Percentiles rank a stretch among this genome's conserved stretches.
Evolutionary conservation across 2,113 vertebrate genomes (phyloP).

Genomic region (Petromus typicus): DNA sequence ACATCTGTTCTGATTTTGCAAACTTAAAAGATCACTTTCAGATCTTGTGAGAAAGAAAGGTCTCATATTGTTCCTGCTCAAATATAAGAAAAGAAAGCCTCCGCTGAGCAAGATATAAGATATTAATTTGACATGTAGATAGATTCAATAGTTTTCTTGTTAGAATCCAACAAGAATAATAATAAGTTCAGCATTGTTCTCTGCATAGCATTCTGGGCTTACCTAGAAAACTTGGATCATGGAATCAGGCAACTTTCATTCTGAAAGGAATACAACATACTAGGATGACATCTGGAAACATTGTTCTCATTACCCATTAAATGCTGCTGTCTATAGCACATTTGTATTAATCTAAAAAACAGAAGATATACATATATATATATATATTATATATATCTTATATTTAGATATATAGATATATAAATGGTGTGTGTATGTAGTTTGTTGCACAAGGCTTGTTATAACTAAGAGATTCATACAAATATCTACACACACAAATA

Average conservation of each 20-base stretch:
- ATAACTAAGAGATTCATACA: too few relatives aligned
- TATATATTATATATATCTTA: too few relatives aligned
- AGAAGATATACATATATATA: background rate
- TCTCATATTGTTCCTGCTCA: background rate
- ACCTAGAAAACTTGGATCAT: background rate
- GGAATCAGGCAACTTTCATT: background rate
- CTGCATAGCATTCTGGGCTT: slow-evolving; percentile 16
- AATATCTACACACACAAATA: background rate
- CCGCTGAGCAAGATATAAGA: slow-evolving; percentile 59
- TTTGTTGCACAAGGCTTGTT: too few relatives aligned
- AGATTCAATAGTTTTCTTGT: slow-evolving; percentile 75
- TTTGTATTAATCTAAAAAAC: background rate
- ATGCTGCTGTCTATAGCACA: background rate
- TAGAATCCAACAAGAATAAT: slow-evolving; percentile 64
- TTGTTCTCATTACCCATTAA: background rate
- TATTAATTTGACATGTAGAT: slow-evolving; percentile 69
- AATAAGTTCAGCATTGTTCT: slow-evolving; percentile 60
- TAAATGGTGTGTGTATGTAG: too few relatives aligned
- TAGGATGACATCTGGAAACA: background rate
- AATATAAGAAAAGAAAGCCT: slow-evolving; percentile 59
- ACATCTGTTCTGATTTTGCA: background rate
- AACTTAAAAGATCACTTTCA: slow-evolving; percentile 69
- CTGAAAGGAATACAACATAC: background rate
- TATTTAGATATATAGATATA: too few relatives aligned
- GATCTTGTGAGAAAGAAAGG: slow-evolving; percentile 56